Conservation (phyloP, 2,797 vertebrate species). For the Malacoraja senta region DNA sequence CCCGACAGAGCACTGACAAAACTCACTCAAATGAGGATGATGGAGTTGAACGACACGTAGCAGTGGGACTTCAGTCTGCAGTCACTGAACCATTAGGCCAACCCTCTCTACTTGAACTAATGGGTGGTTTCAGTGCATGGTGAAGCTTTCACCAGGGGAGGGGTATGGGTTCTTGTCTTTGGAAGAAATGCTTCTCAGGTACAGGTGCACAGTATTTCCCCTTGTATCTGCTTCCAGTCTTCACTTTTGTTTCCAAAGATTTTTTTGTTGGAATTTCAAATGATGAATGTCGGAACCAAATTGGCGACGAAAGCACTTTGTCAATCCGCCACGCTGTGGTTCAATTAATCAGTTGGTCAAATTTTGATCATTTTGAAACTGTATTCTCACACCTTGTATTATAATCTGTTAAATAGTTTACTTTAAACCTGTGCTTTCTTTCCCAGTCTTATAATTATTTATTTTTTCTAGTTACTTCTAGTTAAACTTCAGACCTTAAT, state of each 20-base stretch:
- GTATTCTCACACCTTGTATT: neutral
- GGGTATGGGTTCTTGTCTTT: neutral
- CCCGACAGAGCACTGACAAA: neutral
- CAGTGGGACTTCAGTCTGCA: neutral
- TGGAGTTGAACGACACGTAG: neutral
- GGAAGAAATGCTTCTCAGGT: neutral
- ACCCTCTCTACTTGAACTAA: neutral
- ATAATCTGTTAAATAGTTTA: neutral
- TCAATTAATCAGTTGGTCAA: neutral
- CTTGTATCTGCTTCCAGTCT: neutral
- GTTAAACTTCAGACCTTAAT: neutral
- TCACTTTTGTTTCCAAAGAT: neutral
- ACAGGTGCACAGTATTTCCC: neutral
- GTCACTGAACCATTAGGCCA: neutral
- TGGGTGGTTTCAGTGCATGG: neutral
- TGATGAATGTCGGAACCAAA: neutral
- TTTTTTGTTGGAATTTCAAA: neutral
- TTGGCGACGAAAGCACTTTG: neutral
- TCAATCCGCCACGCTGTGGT: neutral
- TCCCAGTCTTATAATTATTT: neutral
- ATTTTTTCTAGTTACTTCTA: neutral
- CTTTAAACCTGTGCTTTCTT: neutral
- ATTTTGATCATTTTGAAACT: neutral
- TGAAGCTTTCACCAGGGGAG: neutral
- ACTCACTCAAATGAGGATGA: slow-evolving; percentile 20